Evolutionary conservation across 2,888 invertebrate genomes (phyloP).

Genomic region (Prosapia bicincta): DNA sequence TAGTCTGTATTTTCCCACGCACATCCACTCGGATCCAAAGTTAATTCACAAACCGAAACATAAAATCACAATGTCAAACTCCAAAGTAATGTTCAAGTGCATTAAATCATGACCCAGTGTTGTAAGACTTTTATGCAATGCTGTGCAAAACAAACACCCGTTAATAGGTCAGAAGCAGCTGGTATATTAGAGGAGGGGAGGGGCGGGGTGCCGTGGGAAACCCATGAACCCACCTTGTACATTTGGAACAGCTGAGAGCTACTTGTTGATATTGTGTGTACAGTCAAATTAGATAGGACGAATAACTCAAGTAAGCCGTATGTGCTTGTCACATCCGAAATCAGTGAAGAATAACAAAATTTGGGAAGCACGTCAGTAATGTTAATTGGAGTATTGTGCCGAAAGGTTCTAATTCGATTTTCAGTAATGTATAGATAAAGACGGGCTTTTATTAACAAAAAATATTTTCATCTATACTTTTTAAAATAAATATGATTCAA

Average conservation of each 20-base stretch:
- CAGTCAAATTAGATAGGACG: too few species aligned
- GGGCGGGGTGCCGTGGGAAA: slow-evolving; percentile 12
- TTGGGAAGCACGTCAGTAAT: too few species aligned
- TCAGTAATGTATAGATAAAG: too few species aligned
- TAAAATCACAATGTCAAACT: background rate
- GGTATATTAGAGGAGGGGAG: background rate
- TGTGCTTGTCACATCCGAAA: too few species aligned
- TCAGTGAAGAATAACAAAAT: too few species aligned
- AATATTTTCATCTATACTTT: too few species aligned
- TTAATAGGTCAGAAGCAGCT: background rate
- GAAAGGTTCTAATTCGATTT: too few species aligned
- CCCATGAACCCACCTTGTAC: background rate
- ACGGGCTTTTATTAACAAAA: too few species aligned
- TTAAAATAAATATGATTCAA: too few species aligned
- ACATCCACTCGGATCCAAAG: background rate
- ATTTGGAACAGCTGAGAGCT: background rate
- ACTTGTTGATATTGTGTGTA: slow-evolving; percentile 34
- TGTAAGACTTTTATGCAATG: background rate
- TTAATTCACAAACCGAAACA: background rate
- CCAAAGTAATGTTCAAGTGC: background rate
- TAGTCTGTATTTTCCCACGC: too few species aligned
- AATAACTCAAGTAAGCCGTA: too few species aligned
- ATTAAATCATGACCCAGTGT: background rate
- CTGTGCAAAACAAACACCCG: background rate
- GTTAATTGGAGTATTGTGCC: too few species aligned